phyloP scores from a whole-genome alignment of 2,797 vertebrate genomes.

The Schizopygopsis malacanthus region DNA sequence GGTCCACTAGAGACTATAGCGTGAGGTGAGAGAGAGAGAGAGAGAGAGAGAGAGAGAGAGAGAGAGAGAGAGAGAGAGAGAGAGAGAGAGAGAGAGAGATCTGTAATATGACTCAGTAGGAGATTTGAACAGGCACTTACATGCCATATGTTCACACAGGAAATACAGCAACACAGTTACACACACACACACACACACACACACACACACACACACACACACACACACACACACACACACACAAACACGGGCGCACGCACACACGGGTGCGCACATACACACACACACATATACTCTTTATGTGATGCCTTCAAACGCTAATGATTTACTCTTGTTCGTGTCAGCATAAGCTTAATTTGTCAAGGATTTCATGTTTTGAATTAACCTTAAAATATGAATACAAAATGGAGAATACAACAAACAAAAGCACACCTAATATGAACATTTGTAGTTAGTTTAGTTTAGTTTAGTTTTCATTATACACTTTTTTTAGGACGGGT shows the following conservation, averaged over 20 bases:
- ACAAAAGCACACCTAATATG: neutral
- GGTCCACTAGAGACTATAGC: neutral
- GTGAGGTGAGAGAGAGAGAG: conserved; percentile 4
- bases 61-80: neutral
- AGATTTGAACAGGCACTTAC: conserved; percentile 36
- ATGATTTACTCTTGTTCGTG: neutral
- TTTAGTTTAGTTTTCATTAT: neutral
- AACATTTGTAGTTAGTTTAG: neutral
- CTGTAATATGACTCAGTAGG: conserved; percentile 31
- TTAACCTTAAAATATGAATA: neutral
- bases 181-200: neutral
- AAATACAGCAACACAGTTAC: neutral
- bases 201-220: neutral
- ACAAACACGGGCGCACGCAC: neutral
- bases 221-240: neutral
- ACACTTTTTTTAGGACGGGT: neutral
- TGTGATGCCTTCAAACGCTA: neutral
- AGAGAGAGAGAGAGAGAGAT: neutral
- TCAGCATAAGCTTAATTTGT: neutral
- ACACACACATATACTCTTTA: neutral
- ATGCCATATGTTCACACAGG: conserved; percentile 32
- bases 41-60: neutral
- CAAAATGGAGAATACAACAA: neutral
- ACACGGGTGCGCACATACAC: neutral
- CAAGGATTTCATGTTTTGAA: neutral